Conservation (phyloP, 2,113 vertebrate genomes). For the Platysteira castanea region DNA sequence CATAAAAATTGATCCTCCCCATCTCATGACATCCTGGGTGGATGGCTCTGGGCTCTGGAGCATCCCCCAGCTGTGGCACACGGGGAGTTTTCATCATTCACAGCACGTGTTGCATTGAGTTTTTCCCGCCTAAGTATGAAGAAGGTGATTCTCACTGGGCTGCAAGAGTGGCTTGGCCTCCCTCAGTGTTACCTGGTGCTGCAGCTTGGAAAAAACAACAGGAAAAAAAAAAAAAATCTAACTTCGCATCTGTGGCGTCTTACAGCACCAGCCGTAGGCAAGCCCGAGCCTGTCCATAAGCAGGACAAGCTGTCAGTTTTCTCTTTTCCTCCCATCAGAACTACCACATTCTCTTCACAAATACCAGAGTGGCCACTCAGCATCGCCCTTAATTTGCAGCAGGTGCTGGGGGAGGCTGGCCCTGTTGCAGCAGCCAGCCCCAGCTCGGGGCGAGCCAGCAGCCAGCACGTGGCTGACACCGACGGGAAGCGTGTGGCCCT, state of each 20-base stretch:
- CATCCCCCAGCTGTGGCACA: rapidly evolving
- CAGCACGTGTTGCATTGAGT: background rate
- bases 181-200: background rate
- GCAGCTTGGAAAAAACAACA: background rate
- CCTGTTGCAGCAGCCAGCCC: background rate
- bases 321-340: background rate
- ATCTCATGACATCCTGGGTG: background rate
- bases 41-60: rapidly evolving
- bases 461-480: rapidly evolving
- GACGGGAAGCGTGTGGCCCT: rapidly evolving
- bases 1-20: background rate
- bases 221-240: background rate
- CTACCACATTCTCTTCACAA: background rate
- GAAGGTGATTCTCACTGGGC: background rate
- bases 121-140: background rate
- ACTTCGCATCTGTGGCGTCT: background rate
- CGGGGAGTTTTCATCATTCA: background rate
- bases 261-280: rapidly evolving
- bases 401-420: background rate
- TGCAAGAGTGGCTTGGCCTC: background rate
- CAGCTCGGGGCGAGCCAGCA: background rate
- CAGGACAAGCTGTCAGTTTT: background rate
- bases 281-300: rapidly evolving
- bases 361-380: background rate
- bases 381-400: background rate